phyloP scores from a whole-genome alignment of 2,113 vertebrate genomes.

The Procapra przewalskii region DNA sequence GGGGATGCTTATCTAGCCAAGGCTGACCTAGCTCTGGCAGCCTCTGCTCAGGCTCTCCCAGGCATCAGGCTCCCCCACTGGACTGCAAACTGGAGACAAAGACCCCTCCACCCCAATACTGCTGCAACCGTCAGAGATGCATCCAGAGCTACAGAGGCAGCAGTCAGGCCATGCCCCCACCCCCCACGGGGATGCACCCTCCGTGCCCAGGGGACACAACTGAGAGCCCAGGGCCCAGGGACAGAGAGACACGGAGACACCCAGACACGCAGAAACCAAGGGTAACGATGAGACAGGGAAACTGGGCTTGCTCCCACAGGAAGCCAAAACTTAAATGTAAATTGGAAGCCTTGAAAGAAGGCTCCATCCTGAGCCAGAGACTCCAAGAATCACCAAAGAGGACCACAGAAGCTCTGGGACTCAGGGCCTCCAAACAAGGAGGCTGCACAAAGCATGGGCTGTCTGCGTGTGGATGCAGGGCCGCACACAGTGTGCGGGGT shows the following conservation, averaged over 20 bases:
- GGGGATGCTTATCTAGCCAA: not conserved
- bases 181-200: accelerated
- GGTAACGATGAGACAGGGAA: not conserved
- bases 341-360: not conserved
- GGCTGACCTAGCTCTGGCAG: not conserved
- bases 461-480: accelerated
- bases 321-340: not conserved
- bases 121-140: accelerated
- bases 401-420: not conserved
- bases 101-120: accelerated
- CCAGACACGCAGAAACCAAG: not conserved
- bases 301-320: accelerated
- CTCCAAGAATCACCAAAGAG: not conserved
- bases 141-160: not conserved
- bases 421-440: not conserved
- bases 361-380: not conserved
- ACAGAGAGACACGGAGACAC: not conserved
- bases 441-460: accelerated
- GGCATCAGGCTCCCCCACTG: not conserved
- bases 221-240: not conserved
- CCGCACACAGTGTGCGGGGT: not conserved
- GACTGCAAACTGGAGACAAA: not conserved
- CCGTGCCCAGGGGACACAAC: accelerated
- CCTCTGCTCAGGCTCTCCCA: not conserved
- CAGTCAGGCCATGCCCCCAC: too few relatives aligned